Evolutionary conservation across 1,140 invertebrate species (phyloP), one percentile per base, ranked within the genome.

Genomic region (Pseudoatta argentina): DNA sequence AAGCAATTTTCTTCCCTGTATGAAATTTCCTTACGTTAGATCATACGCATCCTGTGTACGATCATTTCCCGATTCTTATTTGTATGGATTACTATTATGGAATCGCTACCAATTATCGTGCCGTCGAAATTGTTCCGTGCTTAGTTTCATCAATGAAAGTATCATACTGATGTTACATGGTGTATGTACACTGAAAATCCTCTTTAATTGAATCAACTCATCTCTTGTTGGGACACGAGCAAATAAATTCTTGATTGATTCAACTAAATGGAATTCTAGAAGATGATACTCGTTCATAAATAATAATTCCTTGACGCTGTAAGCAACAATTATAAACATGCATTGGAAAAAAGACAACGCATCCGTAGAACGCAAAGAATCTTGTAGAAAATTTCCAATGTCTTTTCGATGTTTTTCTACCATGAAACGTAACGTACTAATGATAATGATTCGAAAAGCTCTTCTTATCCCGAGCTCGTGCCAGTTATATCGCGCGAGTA

Each of bases 391-490:
- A 87, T 87, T 78, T 30, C 64, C 4, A 71, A 83, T 77, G 53
- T 87, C 77, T 34, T 34, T 55, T 7, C 27, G 39, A 86, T 81
- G 83, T 88, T 88, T 86, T 88, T 44, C 24, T 61, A 16, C 30
- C 7, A 51, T 18, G 75, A 75, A 87, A 77, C 64, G 61, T 67
- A 53, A 59, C 34, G 61, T 53, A 61, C 39, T 88, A 88, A 88
- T 88, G 85, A 88, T 77, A 63, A 88, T 86, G 71, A 88, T 88
- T 82, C 39, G 69, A 30, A 71, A 61, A 73, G 63, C 34, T 78
- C 59, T 87, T 88, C 67, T 88, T 87, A 85, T 78, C 51, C 18
- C 63, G 63, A 83, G 76, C 86, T 89, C 86, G 86, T 85, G 81
- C 79, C 88, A 48, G 53, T n/a, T 53, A 77, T 86, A 83, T 86